Conservation (phyloP, 2,113 vertebrate genomes). For the Sialia sialis region DNA sequence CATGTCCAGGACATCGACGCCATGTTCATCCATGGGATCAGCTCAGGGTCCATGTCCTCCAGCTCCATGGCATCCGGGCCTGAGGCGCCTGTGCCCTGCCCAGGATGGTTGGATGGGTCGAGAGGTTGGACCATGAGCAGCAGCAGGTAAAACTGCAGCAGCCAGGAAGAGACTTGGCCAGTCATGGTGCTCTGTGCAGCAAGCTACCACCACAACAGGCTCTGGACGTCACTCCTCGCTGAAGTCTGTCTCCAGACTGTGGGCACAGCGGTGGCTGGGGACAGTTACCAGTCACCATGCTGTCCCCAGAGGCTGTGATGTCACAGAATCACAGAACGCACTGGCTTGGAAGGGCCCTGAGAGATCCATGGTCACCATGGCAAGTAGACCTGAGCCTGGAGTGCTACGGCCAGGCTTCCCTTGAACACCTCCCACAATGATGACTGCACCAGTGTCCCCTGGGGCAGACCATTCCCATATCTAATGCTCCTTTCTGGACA, state of each 20-base stretch:
- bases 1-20: rapidly evolving
- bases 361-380: rapidly evolving
- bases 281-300: neutral
- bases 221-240: rapidly evolving
- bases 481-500: no score
- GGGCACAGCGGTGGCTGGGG: rapidly evolving
- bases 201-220: rapidly evolving
- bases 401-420: rapidly evolving
- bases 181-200: rapidly evolving
- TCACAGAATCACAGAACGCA: neutral
- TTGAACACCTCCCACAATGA: rapidly evolving
- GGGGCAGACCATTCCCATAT: neutral
- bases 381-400: neutral
- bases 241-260: rapidly evolving
- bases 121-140: rapidly evolving
- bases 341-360: neutral
- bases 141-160: rapidly evolving
- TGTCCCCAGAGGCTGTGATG: neutral
- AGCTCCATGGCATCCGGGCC: rapidly evolving
- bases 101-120: rapidly evolving
- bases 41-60: rapidly evolving
- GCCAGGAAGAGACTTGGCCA: rapidly evolving
- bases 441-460: rapidly evolving
- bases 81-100: rapidly evolving
- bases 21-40: rapidly evolving